Conservation (phyloP, 2,888 invertebrate genomes). For the Aelia acuminata region DNA sequence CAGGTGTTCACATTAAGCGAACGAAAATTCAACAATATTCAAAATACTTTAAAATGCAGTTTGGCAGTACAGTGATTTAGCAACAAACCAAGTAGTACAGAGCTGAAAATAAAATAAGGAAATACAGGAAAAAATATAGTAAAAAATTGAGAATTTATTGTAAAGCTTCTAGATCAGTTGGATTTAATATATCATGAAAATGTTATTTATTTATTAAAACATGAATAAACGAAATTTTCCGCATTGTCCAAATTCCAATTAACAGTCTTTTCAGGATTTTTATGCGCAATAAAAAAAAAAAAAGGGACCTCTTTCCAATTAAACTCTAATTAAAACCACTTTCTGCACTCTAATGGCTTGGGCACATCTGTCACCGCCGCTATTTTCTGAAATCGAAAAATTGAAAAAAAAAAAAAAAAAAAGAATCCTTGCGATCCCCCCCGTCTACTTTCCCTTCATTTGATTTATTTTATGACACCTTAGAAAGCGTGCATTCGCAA, state of each 20-base stretch:
- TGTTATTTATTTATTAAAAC: too few species aligned
- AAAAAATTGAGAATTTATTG: too few species aligned
- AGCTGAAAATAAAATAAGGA: too few species aligned
- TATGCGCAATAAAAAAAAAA: not conserved
- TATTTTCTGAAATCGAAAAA: slow-evolving; percentile 30
- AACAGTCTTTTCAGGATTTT: not conserved
- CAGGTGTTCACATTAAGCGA: too few species aligned
- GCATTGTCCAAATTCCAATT: not conserved
- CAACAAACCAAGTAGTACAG: too few species aligned
- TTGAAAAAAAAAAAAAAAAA: slow-evolving; percentile 24
- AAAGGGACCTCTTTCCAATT: not conserved
- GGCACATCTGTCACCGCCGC: not conserved
- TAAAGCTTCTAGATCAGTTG: too few species aligned
- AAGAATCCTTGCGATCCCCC: not conserved
- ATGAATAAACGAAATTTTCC: not conserved
- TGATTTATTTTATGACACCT: slow-evolving; percentile 44
- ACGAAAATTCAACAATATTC: too few species aligned
- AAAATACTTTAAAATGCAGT: too few species aligned
- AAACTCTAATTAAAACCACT: not conserved
- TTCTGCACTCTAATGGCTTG: not conserved
- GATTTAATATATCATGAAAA: too few species aligned
- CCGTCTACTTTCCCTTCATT: slow-evolving; percentile 15
- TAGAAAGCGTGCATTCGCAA: slow-evolving; percentile 38
- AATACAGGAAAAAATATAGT: too few species aligned
- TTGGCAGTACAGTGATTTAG: too few species aligned